Conservation (phyloP, 2,797 vertebrate genomes). For the Spea hammondii region DNA sequence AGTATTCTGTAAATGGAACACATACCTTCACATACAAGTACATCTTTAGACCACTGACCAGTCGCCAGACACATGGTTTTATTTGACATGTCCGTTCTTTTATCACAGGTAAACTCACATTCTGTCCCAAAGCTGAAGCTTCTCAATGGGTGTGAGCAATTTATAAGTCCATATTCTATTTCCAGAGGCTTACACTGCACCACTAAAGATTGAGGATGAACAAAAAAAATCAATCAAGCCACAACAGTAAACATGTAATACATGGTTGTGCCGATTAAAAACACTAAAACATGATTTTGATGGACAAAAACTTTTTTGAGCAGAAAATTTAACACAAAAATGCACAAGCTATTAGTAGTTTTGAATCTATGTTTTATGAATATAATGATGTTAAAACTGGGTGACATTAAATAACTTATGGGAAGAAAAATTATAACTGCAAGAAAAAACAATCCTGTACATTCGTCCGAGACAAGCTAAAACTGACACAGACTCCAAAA, state of each 20-base stretch:
- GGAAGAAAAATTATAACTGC: no score
- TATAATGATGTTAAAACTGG: no score
- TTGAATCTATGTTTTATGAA: no score
- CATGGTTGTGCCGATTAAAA: no score
- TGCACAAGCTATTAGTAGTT: no score
- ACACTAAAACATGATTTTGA: no score
- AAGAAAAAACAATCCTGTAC: no score
- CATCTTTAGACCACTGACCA: constrained; percentile 63
- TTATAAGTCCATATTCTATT: constrained; percentile 46
- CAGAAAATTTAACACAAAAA: no score
- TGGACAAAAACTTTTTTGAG: no score
- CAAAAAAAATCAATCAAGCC: neutral
- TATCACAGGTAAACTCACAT: constrained; percentile 58
- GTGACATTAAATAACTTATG: no score
- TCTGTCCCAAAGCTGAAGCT: constrained; percentile 59
- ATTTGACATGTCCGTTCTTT: constrained; percentile 60
- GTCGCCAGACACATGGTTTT: constrained; percentile 60
- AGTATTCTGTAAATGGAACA: neutral
- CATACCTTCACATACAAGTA: constrained; percentile 62
- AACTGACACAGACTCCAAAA: no score
- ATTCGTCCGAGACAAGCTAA: no score
- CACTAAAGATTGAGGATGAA: constrained; percentile 33
- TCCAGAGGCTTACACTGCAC: constrained; percentile 54
- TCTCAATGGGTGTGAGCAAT: constrained; percentile 56
- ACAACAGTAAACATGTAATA: neutral